Conservation (phyloP, 2,888 invertebrate species). For the Crioceris asparagi region DNA sequence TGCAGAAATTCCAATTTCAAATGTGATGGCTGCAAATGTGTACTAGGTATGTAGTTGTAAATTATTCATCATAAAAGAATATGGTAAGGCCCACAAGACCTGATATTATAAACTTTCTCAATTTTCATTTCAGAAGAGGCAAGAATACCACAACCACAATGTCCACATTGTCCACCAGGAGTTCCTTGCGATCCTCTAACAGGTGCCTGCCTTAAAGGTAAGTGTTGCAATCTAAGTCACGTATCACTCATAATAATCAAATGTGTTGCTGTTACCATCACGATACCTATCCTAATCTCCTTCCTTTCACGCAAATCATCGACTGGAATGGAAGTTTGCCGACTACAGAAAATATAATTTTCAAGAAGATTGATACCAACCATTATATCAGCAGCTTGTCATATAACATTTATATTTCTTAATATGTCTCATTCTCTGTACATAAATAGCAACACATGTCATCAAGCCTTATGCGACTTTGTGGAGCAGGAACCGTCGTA, state of each 20-base stretch:
- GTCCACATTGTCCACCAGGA: slow-evolving; percentile 70
- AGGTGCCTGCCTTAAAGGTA: slow-evolving; percentile 77
- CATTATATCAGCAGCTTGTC: no score
- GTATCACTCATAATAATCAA: slow-evolving; percentile 8
- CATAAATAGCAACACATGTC: slow-evolving; percentile 17
- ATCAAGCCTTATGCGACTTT: slow-evolving; percentile 6
- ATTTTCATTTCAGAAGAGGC: slow-evolving; percentile 22
- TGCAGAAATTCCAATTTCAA: slow-evolving; percentile 47
- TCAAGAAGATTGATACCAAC: no score
- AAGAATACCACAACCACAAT: slow-evolving; percentile 34
- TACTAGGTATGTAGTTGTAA: slow-evolving; percentile 45
- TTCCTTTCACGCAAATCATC: no score
- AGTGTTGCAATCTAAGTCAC: no score
- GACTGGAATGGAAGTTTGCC: no score
- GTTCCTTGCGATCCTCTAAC: slow-evolving; percentile 67
- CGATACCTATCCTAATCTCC: slow-evolving; percentile 12
- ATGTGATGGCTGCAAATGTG: slow-evolving; percentile 64
- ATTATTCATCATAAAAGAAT: no score
- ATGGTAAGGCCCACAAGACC: no score
- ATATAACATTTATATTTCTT: no score
- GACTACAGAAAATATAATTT: no score
- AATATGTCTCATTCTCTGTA: no score
- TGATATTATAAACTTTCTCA: background rate
- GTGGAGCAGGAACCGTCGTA: no score
- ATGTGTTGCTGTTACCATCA: slow-evolving; percentile 37